A percentile compares a stretch with the other conserved stretches of the same genome.
Evolutionary conservation across 92 coral and sea anemone species (phyloP).

Genomic region (Parazoanthus swiftii): DNA sequence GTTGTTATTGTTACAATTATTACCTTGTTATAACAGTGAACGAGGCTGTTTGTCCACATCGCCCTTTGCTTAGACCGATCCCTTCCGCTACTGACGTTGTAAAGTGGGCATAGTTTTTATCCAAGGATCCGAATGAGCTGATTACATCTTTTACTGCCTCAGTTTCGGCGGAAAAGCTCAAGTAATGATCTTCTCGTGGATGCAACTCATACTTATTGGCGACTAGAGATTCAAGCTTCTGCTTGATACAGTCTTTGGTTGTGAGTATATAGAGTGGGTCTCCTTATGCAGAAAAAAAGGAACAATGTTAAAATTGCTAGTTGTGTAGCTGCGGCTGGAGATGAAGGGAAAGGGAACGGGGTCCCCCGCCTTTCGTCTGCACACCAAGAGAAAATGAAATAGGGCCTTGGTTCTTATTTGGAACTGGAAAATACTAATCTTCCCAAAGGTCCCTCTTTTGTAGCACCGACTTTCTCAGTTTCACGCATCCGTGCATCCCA

Average conservation of each 20-base stretch:
- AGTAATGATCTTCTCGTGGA: conserved; percentile 68
- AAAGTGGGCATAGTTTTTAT: conserved; percentile 50
- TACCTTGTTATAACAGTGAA: conserved; percentile 65
- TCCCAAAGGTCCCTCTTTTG: no score
- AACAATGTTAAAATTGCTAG: not conserved
- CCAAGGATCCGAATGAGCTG: conserved; percentile 52
- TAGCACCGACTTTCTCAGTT: no score
- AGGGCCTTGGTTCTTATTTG: no score
- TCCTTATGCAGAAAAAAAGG: conserved; percentile 22
- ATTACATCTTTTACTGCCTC: conserved; percentile 40
- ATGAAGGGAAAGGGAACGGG: no score
- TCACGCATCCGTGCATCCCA: no score
- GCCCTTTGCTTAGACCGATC: conserved; percentile 47
- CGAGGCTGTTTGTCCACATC: conserved; percentile 33
- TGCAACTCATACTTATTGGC: conserved; percentile 51
- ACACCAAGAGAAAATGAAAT: no score
- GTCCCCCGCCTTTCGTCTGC: no score
- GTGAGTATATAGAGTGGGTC: conserved; percentile 61
- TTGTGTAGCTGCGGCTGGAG: no score
- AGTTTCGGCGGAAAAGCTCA: conserved; percentile 47
- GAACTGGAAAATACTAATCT: no score
- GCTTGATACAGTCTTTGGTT: conserved; percentile 54
- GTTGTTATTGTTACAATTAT: no score
- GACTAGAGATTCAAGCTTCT: conserved; percentile 49
- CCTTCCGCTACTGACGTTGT: conserved; percentile 64